Percentiles rank a stretch among this genome's conserved stretches.
Conservation (phyloP, 2,797 vertebrate genomes). For the Corythornis leucogaster region DNA sequence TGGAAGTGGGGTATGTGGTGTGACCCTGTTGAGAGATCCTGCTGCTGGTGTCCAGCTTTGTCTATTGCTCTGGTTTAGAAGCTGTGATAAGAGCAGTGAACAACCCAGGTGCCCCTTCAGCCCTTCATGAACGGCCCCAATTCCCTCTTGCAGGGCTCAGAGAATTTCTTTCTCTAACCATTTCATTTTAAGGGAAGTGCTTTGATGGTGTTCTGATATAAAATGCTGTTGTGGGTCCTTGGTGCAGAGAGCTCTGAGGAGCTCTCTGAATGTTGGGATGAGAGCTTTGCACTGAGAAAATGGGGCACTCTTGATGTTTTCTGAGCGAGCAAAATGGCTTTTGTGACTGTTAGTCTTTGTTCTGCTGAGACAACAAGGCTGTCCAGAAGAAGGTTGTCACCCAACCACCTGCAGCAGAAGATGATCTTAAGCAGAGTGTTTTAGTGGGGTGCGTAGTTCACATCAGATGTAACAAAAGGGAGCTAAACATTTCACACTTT, state of each 20-base stretch:
- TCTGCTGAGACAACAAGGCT: background rate
- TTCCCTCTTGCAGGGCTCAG: slow-evolving; percentile 1
- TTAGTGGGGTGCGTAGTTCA: background rate
- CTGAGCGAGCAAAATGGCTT: background rate
- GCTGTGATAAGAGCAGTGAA: slow-evolving; percentile 32
- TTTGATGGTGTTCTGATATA: slow-evolving; percentile 17
- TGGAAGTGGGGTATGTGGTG: accelerated
- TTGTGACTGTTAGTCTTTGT: accelerated
- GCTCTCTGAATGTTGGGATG: background rate
- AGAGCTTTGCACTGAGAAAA: background rate
- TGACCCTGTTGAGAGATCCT: background rate
- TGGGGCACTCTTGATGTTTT: background rate
- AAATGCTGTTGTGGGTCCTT: background rate
- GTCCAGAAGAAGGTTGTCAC: background rate
- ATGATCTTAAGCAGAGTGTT: background rate
- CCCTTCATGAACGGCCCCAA: background rate
- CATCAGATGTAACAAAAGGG: background rate
- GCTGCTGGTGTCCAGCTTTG: slow-evolving; percentile 21
- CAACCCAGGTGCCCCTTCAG: slow-evolving; percentile 26
- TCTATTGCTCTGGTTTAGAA: slow-evolving; percentile 54
- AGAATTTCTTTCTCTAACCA: slow-evolving; percentile 8
- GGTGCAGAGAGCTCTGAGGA: background rate
- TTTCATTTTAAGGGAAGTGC: slow-evolving; percentile 25
- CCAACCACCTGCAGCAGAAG: background rate
- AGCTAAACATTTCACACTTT: background rate